Evolutionary conservation across 1,140 invertebrate genomes (phyloP), one percentile per base, ranked within the genome.

Genomic region (Platyscapa corneri): DNA sequence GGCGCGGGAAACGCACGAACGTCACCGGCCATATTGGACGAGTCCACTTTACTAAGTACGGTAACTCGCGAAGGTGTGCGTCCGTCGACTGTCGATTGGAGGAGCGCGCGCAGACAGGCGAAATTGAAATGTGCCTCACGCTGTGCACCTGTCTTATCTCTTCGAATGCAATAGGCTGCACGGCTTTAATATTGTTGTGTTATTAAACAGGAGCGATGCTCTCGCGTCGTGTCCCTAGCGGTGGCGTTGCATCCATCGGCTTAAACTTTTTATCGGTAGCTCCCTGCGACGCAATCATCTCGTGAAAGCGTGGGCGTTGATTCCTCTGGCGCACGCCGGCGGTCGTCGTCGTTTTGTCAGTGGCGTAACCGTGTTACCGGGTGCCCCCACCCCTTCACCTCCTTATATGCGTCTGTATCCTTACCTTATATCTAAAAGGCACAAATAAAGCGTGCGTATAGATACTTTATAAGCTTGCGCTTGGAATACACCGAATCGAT

Each of bases 271-370:
- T 77, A 27, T 12, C 18, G 42, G 30, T 5, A n/a, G 0, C 6
- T 53, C 12, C n/a, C 46, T 30, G 8, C 20, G 39, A 20, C 37
- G 39, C 20, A 39, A 60, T 37, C 16, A 37, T 64, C 77, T 23
- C 39, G 37, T 60, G 86, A 86, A 82, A 87, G 87, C 88, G 88
- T 88, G 88, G 88, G 82, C 37, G 82, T 80, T 80, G 82, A 81
- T 81, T 75, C 82, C 75, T 27, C 64, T 75, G 34, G 64, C 78
- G 84, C 60, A 81, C 37, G 70, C 75, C 46, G 80, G 23, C n/a
- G 76, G n/a, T 53, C 77, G n/a, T 75, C 30, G 70, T 75, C 53
- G 56, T 78, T 83, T 86, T 72, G 83, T 78, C 67, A 76, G 82
- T 76, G 82, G 53, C 74, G 74, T 78, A 78, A 77, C 74, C 60